phyloP scores from a whole-genome alignment of 2,797 vertebrate genomes.

The Sebastes kiyomatsui region DNA sequence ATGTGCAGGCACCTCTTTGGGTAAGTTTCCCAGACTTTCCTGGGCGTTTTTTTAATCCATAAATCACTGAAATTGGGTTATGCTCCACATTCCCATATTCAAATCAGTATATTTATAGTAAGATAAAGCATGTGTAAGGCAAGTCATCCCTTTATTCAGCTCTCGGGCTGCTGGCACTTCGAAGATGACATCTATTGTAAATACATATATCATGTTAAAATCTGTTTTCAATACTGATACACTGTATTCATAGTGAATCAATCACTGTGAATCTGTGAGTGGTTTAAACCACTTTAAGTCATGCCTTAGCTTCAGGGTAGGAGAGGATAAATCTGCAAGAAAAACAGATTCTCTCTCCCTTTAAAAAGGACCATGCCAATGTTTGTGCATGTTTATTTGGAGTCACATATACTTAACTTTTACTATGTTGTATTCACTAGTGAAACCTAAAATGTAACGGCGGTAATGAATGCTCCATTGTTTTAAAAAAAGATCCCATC shows the following conservation, averaged over 20 bases:
- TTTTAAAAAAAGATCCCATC: not conserved
- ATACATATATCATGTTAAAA: not conserved
- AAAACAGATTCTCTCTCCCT: not conserved
- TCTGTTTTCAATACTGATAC: not conserved
- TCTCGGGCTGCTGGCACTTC: not conserved
- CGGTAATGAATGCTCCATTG: not conserved
- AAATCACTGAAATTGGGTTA: conserved; percentile 36
- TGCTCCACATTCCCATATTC: conserved; percentile 26
- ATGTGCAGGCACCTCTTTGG: conserved; percentile 44
- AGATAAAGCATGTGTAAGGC: conserved; percentile 1
- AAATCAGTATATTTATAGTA: conserved; percentile 23
- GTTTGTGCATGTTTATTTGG: not conserved
- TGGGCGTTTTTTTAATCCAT: conserved; percentile 35
- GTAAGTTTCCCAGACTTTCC: conserved; percentile 35
- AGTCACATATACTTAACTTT: not conserved
- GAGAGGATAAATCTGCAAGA: not conserved
- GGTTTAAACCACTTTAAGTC: not conserved
- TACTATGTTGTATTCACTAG: not conserved
- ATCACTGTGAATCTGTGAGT: not conserved
- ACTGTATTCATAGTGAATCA: not conserved
- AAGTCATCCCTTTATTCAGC: not conserved
- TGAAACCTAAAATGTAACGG: not conserved
- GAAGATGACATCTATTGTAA: not conserved
- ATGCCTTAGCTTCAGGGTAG: not conserved
- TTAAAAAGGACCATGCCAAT: not conserved